Evolutionary conservation across 2,888 invertebrate species (phyloP), one percentile per base, ranked within the genome.

Genomic region (Stramonita haemastoma): DNA sequence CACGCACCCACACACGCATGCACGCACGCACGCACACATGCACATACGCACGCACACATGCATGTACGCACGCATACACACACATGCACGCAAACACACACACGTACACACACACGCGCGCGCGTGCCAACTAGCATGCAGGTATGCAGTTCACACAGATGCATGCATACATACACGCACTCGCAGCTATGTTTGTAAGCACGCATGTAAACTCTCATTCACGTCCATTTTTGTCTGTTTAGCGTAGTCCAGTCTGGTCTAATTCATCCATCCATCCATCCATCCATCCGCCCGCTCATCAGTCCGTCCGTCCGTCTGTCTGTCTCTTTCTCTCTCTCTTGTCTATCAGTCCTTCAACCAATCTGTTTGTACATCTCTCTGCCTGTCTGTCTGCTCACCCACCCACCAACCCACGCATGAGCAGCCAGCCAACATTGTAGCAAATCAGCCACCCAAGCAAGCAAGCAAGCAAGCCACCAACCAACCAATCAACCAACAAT

Each of bases 71-170:
- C 1, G n/a, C 73, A 77, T 46, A 0, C 13, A 77, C 73, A 77
- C 73, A 77, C 73, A 77, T 29, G n/a, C 73, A 77, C 73, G n/a
- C 32, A 79, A 8, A 79, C 79, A 79, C 79, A 34, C 79, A 79
- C 32, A 1, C 32, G 1, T 34, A 73, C 29, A 29, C 73, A 29
- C 73, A 29, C 73, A 29, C 29, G 8, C 29, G n/a, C 66, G 13
- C 26, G 13, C 13, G 13, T 13, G 13, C 66, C 2, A 4, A 66
- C 66, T 22, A 2, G 26, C 5, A 13, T 26, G 2, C n/a, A n/a
- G 8, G n/a, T 29, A 22, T 29, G 22, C 73, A 8, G 34, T 17
- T 32, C 34, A 79, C 79, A 79, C 79, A 34, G 32, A 32, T 32
- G 26, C 79, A 79, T 32, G 32, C 32, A 77, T 32, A 77, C 77